Conservation (phyloP, 2,797 vertebrate species). For the Dipus sagitta region DNA sequence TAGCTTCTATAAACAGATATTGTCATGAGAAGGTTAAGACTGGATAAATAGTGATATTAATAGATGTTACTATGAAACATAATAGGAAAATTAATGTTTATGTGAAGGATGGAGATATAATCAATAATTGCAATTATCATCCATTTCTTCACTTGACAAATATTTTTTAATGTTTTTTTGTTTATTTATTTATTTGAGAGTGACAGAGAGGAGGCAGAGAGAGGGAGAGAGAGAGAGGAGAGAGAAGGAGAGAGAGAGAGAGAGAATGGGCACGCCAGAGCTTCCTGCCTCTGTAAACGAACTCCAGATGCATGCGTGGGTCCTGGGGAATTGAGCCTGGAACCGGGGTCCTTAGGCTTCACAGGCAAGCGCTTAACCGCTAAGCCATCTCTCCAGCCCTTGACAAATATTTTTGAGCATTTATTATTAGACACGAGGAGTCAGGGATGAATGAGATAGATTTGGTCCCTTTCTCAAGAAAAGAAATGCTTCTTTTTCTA, state of each 20-base stretch:
- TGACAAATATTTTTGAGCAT: background rate
- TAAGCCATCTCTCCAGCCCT: conserved; percentile 3
- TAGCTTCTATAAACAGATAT: background rate
- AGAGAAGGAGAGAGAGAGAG: no score
- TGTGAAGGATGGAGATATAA: background rate
- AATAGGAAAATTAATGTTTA: background rate
- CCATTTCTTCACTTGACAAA: background rate
- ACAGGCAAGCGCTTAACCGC: no score
- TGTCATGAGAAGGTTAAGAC: background rate
- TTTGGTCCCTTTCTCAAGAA: background rate
- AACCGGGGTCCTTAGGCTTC: no score
- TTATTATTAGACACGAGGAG: background rate
- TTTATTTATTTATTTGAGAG: no score
- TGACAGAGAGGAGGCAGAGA: no score
- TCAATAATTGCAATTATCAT: background rate
- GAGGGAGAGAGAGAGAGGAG: no score
- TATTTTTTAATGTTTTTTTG: no score
- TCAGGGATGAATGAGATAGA: background rate
- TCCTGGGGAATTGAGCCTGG: no score
- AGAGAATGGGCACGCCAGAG: no score
- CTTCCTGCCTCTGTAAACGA: no score
- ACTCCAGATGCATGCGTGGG: no score
- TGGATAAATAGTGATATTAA: background rate
- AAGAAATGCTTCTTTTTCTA: background rate
- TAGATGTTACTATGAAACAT: background rate